Evolutionary conservation across 2,888 invertebrate species (phyloP).

Genomic region (Ophraella communa): DNA sequence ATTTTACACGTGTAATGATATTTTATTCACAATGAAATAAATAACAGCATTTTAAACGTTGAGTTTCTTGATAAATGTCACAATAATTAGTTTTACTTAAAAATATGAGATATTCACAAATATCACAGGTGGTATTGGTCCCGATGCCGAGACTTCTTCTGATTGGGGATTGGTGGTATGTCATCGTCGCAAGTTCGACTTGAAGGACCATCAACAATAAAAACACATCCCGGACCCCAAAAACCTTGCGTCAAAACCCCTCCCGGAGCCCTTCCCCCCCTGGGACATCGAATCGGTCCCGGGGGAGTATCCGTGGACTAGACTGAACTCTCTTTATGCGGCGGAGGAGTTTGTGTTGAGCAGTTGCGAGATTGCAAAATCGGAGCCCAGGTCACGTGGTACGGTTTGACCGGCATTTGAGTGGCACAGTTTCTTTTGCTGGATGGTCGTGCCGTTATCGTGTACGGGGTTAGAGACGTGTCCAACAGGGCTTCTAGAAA

Average conservation of each 20-base stretch:
- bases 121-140: slow-evolving; percentile 62
- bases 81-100: slow-evolving; percentile 49
- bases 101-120: slow-evolving; percentile 61
- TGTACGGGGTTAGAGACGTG: slow-evolving; percentile 53
- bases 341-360: slow-evolving; percentile 58
- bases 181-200: slow-evolving; percentile 37
- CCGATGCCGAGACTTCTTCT: slow-evolving; percentile 58
- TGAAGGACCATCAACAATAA: slow-evolving; percentile 34
- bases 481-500: slow-evolving; percentile 55
- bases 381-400: slow-evolving; percentile 61
- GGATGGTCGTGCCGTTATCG: slow-evolving; percentile 57
- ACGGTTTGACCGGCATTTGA: slow-evolving; percentile 60
- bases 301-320: slow-evolving; percentile 44
- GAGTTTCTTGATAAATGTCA: slow-evolving; percentile 51
- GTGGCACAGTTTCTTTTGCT: slow-evolving; percentile 59
- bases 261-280: slow-evolving; percentile 19
- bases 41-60: slow-evolving; percentile 56
- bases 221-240: slow-evolving; percentile 38
- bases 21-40: slow-evolving; percentile 60
- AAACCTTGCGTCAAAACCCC: slow-evolving; percentile 28
- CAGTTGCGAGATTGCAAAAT: slow-evolving; percentile 59
- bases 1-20: slow-evolving; percentile 48
- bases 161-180: slow-evolving; percentile 50
- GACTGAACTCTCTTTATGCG: slow-evolving; percentile 61
- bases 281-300: slow-evolving; percentile 32